phyloP scores from a whole-genome alignment of 35 echinoderm and acorn worm species.

The Eucidaris tribuloides region DNA sequence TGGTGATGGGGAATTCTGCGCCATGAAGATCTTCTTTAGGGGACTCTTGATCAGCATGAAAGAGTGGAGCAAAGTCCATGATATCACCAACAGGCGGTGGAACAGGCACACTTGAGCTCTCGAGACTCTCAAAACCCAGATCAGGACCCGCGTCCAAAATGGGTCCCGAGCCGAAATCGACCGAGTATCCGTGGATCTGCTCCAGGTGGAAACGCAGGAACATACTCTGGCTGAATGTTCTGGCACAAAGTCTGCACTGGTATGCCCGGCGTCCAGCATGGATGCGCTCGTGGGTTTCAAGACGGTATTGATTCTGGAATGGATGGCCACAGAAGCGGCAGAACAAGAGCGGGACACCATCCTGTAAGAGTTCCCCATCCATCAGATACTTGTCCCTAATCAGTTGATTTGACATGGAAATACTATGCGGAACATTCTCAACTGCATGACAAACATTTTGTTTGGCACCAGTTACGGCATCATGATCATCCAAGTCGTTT shows the following conservation, averaged over 20 bases:
- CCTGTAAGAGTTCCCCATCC: no score
- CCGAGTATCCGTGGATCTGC: constrained; percentile 12
- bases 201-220: constrained; percentile 10
- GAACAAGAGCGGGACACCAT: not conserved
- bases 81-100: not conserved
- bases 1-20: no score
- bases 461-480: no score
- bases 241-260: not conserved
- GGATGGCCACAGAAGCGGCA: constrained; percentile 5
- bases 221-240: not conserved
- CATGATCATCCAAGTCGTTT: no score
- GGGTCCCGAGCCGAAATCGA: not conserved
- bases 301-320: constrained; percentile 14
- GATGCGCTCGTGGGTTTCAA: constrained; percentile 18
- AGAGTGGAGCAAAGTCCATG: constrained; percentile 27
- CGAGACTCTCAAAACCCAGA: not conserved
- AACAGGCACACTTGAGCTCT: not conserved
- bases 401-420: no score
- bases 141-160: not conserved
- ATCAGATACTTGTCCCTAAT: no score
- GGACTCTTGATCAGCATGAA: no score
- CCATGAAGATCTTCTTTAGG: no score
- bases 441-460: no score
- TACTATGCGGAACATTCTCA: no score
- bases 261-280: not conserved